Evolutionary conservation across 2,888 invertebrate species (phyloP), one percentile per base, ranked within the genome.

Genomic region (Gisinianus flammeolus): DNA sequence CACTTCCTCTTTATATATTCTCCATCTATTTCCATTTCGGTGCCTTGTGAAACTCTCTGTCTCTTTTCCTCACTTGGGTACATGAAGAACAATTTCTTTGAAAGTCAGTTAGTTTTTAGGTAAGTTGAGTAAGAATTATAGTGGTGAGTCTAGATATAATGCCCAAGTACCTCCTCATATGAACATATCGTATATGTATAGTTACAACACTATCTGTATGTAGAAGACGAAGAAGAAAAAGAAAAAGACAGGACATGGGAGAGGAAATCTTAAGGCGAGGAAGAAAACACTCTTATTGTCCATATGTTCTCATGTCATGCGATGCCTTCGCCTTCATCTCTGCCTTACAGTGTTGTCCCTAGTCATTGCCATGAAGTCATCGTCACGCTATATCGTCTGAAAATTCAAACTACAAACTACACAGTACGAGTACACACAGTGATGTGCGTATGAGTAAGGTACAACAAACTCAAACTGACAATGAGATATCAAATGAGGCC

Each of bases 1-100:
- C 73, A 73, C 62, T 73, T 73, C 73, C 73, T 73, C 56, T 73
- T 73, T 62, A 73, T 67, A 44, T n/a, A 44, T 70, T 71, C 71
- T 71, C 56, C 56, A n/a, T 71, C 28, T n/a, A 54, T 8, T 71
- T 71, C 26, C 2, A 30, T 26, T 66, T 26, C 16, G 31, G 12
- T 64, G 4, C 28, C 26, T 64, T 24, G n/a, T n/a, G n/a, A n/a
- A n/a, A n/a, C n/a, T n/a, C n/a, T n/a, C n/a, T n/a, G 54, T 12
- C 54, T 54, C 54, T 54, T 12, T 54, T 16, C 44, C 44, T 44
- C 44, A 6, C 16, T 44, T 44, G 44, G 6, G 16, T 10, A 44
- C 6, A 54, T 5, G 54, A 54, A n/a, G 54, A n/a, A 54, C 54
- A 16, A 16, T 54, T 54, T 12, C 54, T n/a, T 54, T 3, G n/a